phyloP scores from a whole-genome alignment of 2,797 vertebrate species.

The Avahi laniger region DNA sequence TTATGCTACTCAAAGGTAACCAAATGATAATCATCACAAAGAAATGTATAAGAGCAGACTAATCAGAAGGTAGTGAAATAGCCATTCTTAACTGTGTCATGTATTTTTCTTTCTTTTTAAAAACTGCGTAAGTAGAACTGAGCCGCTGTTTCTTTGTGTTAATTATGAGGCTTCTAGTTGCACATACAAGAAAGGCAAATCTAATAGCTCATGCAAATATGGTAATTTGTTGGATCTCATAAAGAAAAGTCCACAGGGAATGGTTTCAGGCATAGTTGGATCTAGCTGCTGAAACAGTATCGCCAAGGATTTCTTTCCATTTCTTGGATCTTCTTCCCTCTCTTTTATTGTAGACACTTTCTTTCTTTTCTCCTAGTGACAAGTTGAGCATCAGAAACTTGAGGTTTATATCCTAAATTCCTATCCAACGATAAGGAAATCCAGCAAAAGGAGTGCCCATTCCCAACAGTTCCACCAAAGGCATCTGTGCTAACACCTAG shows the following conservation, averaged over 20 bases:
- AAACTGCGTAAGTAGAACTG: background rate
- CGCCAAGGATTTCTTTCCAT: background rate
- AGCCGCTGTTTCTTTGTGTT: background rate
- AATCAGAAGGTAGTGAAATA: background rate
- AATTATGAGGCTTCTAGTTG: background rate
- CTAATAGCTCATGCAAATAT: background rate
- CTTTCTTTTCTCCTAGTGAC: background rate
- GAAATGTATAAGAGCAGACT: background rate
- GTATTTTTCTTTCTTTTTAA: background rate
- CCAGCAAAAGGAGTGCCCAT: background rate
- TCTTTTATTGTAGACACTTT: background rate
- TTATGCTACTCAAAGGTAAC: background rate
- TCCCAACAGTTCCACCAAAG: background rate
- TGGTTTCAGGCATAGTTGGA: background rate
- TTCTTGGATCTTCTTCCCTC: background rate
- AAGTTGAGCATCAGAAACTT: background rate
- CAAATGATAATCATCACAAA: background rate
- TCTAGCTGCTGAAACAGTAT: background rate
- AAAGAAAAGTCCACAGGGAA: background rate
- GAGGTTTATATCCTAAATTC: background rate
- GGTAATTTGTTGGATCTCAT: background rate
- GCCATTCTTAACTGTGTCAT: background rate
- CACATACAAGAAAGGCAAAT: background rate
- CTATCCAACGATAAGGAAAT: background rate
- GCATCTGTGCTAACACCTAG: background rate